phyloP scores from a whole-genome alignment of 2,113 vertebrate species.

The Origma solitaria region DNA sequence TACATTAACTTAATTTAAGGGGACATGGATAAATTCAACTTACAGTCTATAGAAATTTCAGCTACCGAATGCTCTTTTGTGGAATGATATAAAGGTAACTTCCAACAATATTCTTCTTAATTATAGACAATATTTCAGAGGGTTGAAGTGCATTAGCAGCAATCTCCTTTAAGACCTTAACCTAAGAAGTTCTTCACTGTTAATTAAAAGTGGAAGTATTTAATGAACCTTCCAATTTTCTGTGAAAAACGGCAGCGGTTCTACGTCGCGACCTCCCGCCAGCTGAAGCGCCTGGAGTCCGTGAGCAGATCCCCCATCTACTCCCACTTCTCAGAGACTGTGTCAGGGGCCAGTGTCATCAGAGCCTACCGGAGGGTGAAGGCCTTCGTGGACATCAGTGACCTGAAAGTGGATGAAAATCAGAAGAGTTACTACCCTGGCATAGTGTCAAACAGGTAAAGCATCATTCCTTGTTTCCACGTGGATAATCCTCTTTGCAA shows the following conservation, averaged over 20 bases:
- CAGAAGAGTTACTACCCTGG: constrained; percentile 88
- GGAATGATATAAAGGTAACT: background rate
- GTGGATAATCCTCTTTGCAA: background rate
- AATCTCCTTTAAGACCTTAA: background rate
- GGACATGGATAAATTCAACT: background rate
- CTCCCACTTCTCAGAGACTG: constrained; percentile 95
- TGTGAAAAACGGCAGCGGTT: constrained; percentile 79
- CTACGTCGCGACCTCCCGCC: constrained; percentile 92
- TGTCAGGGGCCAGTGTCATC: constrained; percentile 88
- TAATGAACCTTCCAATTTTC: background rate
- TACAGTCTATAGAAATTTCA: background rate
- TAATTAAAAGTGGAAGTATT: background rate
- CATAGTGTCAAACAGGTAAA: constrained; percentile 89
- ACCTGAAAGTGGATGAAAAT: constrained; percentile 86
- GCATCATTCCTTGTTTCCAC: background rate
- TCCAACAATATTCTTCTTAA: background rate
- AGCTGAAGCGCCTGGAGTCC: constrained; percentile 95
- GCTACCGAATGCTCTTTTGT: background rate
- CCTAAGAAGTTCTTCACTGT: background rate
- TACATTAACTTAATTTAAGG: background rate
- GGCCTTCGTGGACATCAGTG: constrained; percentile 81
- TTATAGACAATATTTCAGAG: background rate
- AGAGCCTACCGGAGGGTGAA: constrained; percentile 82
- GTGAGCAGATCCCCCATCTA: constrained; percentile 94
- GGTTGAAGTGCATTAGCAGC: background rate